phyloP scores from a whole-genome alignment of 2,888 invertebrate species.

The Drosophila seclusa region DNA sequence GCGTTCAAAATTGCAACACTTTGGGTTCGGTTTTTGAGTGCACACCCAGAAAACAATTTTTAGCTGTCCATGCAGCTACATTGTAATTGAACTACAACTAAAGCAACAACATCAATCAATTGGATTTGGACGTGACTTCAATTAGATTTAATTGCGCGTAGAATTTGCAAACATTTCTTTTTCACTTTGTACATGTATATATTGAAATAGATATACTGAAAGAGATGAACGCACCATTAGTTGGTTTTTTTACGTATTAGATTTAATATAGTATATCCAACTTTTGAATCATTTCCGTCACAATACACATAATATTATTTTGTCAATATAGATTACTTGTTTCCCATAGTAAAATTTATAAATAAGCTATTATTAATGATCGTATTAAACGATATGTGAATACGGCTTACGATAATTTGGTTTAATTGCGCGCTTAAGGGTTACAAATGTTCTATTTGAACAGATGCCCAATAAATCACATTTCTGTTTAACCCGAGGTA shows the following conservation, averaged over 20 bases:
- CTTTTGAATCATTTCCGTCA: neutral
- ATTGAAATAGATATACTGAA: neutral
- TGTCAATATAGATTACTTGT: neutral
- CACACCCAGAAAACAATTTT: conserved; percentile 39
- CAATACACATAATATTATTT: neutral
- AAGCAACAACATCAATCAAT: conserved; percentile 33
- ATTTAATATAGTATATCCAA: neutral
- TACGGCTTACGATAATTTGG: neutral
- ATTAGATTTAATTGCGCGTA: conserved; percentile 46
- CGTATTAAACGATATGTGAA: neutral
- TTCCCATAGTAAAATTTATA: neutral
- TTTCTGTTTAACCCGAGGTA: neutral
- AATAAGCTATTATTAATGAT: neutral
- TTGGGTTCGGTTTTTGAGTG: conserved; percentile 26
- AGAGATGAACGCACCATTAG: neutral
- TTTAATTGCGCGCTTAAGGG: neutral
- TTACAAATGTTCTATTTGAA: neutral
- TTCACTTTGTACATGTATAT: neutral
- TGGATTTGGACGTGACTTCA: conserved; percentile 31
- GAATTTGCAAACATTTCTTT: neutral
- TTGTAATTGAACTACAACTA: conserved; percentile 4
- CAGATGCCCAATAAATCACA: neutral
- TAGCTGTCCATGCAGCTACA: conserved; percentile 19
- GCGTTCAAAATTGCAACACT: conserved; percentile 61
- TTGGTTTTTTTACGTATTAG: neutral